A percentile compares a stretch with the other conserved stretches of the same genome.
phyloP scores from a whole-genome alignment of 1,140 invertebrate genomes.

The Cryptotermes secundus region DNA sequence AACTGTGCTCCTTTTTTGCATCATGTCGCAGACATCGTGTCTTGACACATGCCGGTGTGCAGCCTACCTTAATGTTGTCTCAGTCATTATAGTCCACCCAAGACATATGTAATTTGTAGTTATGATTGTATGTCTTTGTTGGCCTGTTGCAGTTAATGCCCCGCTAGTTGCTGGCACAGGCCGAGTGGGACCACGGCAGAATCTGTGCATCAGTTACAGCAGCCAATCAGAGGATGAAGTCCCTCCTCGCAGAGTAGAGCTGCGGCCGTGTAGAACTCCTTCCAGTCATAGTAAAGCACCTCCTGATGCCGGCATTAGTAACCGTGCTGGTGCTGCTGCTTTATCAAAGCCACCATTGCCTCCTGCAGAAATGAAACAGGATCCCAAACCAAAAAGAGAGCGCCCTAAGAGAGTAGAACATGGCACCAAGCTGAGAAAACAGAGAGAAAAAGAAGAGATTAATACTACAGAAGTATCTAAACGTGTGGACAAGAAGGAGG shows the following conservation, averaged over 20 bases:
- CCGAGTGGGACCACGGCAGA: conserved; percentile 51
- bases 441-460: too few species aligned
- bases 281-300: neutral
- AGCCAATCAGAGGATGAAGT: conserved; percentile 47
- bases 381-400: neutral
- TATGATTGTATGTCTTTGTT: neutral
- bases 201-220: conserved; percentile 47
- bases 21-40: too few species aligned
- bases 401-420: neutral
- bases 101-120: too few species aligned
- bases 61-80: too few species aligned
- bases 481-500: neutral
- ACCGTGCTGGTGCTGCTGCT: neutral
- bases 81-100: too few species aligned
- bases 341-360: conserved; percentile 3
- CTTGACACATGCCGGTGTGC: too few species aligned
- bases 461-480: neutral
- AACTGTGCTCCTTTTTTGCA: too few species aligned
- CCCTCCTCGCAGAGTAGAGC: neutral
- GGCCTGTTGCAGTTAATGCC: conserved; percentile 46
- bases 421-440: neutral
- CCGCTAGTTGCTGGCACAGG: conserved; percentile 49
- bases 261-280: neutral
- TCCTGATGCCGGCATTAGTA: neutral
- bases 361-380: neutral